Percentiles rank a stretch among this genome's conserved stretches.
Evolutionary conservation across 2,113 vertebrate genomes (phyloP).

Genomic region (Eulemur macaco): DNA sequence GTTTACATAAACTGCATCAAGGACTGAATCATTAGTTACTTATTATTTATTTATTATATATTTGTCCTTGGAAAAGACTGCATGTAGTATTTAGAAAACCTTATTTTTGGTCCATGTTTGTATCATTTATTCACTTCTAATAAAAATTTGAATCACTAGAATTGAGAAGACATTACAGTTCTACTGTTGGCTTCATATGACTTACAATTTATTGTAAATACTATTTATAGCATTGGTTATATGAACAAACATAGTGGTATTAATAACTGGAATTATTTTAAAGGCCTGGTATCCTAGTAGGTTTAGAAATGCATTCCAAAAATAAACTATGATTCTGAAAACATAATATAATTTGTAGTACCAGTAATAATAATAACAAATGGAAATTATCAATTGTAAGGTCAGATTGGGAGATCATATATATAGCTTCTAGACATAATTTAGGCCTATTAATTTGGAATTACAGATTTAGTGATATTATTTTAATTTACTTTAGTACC

Average conservation of each 20-base stretch:
- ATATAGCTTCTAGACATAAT: background rate
- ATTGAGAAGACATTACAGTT: background rate
- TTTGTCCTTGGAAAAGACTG: background rate
- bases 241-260: background rate
- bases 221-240: too few relatives aligned
- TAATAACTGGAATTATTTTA: background rate
- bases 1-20: background rate
- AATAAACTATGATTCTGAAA: background rate
- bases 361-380: background rate
- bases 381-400: background rate
- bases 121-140: background rate
- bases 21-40: background rate
- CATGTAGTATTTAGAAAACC: background rate
- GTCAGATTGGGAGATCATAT: background rate
- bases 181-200: background rate
- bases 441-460: background rate
- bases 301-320: background rate
- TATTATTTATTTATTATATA: background rate
- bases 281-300: background rate
- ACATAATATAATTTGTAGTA: background rate
- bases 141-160: background rate
- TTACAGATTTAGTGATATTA: background rate
- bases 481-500: background rate
- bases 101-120: background rate
- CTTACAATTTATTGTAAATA: background rate